Base-by-base conservation (phyloP, 2,888 invertebrate species). In the Urechis unicinctus region DNA sequence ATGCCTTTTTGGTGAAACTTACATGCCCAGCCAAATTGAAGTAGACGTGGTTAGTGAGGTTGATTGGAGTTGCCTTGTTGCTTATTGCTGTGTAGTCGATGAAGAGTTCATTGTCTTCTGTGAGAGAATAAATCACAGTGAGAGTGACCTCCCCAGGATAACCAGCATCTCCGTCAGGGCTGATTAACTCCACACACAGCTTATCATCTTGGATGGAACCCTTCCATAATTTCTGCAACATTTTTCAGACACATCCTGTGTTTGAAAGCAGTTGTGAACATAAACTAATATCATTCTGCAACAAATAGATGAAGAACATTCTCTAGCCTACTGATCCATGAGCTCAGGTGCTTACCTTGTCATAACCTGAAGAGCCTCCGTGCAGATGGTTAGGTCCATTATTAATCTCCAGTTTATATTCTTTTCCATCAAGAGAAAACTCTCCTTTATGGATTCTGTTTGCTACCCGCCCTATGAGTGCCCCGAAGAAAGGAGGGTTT, bases 11-110 rank as follows among this genome's bases (percentile, higher is more conserved):
- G n/a, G n/a, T n/a, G n/a, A 3, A 9, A 46, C 58, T 43, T n/a
- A 59, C 60, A 47, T 60, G 58, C 6, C 94, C 94, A 50, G 86
- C 90, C 43, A 96, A 82, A 79, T 96, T 96, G 78, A 95, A 94
- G 76, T 89, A 95, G 1, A 88, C 85, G 71, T 93, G 88, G 75
- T 88, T 89, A 48, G 91, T 91, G 55, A 96, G 79, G 77, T 91
- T 94, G 59, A 95, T 81, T 17, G 88, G 85, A 0, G 93, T 94
- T 0, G 88, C 83, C 71, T 88, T 88, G 9, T 85, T 86, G 2
- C 88, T 84, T 2, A 84, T 84, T 22, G 89, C 90, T 61, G 81
- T 84, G 82, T 88, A 90, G 59, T 85, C 83, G 3, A 94, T 84
- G 57, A 83, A 79, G 44, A 96, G 80, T 58, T 85, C 84, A 71